Conservation (phyloP, 2,888 invertebrate species). For the Vanessa cardui region DNA sequence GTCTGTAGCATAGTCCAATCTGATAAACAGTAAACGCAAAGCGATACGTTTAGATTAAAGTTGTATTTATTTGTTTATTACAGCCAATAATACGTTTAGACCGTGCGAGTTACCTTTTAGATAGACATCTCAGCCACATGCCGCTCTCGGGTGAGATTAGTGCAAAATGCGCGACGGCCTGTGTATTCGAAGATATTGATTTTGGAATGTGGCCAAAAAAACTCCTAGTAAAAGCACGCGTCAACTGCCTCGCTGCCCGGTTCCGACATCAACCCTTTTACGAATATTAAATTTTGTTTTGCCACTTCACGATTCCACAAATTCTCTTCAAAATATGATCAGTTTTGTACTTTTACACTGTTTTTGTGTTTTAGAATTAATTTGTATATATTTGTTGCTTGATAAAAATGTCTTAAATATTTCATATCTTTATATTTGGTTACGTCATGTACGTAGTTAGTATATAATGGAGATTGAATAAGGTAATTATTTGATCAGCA, state of each 20-base stretch:
- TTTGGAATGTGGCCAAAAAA: conserved; percentile 82
- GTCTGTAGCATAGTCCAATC: conserved; percentile 2
- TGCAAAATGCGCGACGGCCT: conserved; percentile 76
- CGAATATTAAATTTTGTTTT: conserved; percentile 84
- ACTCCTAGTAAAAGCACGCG: conserved; percentile 77
- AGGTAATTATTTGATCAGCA: too few species aligned
- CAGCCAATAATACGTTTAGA: background rate
- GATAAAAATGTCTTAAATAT: background rate
- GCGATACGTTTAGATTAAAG: background rate
- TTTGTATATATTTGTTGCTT: background rate
- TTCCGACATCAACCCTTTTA: conserved; percentile 81
- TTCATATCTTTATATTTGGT: background rate
- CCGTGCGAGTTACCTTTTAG: conserved; percentile 19
- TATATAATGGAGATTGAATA: too few species aligned
- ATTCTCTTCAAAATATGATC: conserved; percentile 68
- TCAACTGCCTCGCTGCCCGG: conserved; percentile 79
- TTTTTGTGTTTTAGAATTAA: conserved; percentile 9
- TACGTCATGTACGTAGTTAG: too few species aligned
- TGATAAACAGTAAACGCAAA: background rate
- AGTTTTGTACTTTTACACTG: conserved; percentile 52
- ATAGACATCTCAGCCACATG: conserved; percentile 51
- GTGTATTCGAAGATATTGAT: conserved; percentile 80
- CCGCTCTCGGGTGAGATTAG: conserved; percentile 71
- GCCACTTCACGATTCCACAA: conserved; percentile 80
- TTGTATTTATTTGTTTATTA: conserved; percentile 1